Evolutionary conservation across 2,113 vertebrate genomes (phyloP), one percentile per base, ranked within the genome.

Genomic region (Tragelaphus strepsiceros): DNA sequence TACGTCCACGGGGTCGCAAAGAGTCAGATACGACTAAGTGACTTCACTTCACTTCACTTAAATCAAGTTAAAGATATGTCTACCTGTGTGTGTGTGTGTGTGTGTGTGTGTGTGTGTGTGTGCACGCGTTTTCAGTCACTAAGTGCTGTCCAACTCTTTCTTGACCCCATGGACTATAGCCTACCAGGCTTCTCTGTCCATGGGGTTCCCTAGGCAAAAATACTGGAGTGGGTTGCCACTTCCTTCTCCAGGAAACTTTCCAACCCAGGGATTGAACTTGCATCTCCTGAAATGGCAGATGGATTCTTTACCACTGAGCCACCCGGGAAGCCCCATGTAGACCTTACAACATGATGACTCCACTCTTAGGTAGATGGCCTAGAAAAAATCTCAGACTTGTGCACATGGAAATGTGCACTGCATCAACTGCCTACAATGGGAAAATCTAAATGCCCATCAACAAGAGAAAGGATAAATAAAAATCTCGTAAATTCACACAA

Each of bases 21-120:
- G 19, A 71, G 10, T 71, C 2, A 0, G 67, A 22, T 39, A 71
- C 0, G 0, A 71, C 19, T 22, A 19, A 71, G 64, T 4, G 19
- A 71, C 5, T 71, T 71, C 67, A 35, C 9, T 59, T 28, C 59
- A 61, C 62, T 67, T 35, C 64, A 35, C 17, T 71, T 71, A n/a
- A 39, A 19, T 71, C 19, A 71, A 71, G n/a, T 71, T 71, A 35
- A 80, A 91, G 53, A 11, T 22, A n/a, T 5, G 26, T 71, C 67
- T 71, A 11, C n/a, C n/a, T 71, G 0, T 62, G n/a, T 12, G 32
- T 67, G 16, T 67, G 64, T 21, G 35, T 22, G n/a, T 39, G n/a
- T 39, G 19, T 71, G 35, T 39, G n/a, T 12, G 67, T 74, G 35
- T 35, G 67, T 11, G n/a, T 61, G 11, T 35, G 64, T 22, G 43